Evolutionary conservation across 2,113 vertebrate species (phyloP), one percentile per base, ranked within the genome.

Genomic region (Aspiorhynchus laticeps): DNA sequence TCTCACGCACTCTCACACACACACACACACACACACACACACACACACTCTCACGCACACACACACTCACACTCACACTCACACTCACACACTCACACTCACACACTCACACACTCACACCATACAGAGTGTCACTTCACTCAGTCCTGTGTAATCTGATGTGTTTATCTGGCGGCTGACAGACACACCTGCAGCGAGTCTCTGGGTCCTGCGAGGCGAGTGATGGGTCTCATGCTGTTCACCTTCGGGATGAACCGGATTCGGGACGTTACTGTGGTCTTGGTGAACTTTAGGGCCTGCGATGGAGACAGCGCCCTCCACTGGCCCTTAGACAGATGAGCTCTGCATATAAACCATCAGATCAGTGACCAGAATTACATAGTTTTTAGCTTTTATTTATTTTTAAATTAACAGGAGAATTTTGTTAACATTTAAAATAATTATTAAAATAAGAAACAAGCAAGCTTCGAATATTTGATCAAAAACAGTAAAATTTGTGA

Each of bases 221-320:
- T 96, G 77, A 99, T 96, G 0, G 98, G 96, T 43, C 98, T 95
- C 85, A 99, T 94, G 7, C 97, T 95, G 0, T 93, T 92, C 0
- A 24, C 63, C 93, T 99, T 99, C 31, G 98, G 98, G 89, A 99
- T 95, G 90, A 98, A 99, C 12, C 98, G 96, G 24, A 99, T 95
- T 26, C 90, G 95, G 33, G 96, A 96, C 0, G 87, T 88, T 48
- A 95, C 31, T 0, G 92, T 91, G 81, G 88, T 3, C 0, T 78
- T 88, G 6, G 94, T 93, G 41, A 96, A 85, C 38, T 85, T 83
- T 10, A 90, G 85, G 28, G 96, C 85, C 71, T 97, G 94, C 0
- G 93, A 89, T 1, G 90, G 88, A 0, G 93, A 95, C 77, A 99
- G 77, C 61, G 94, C 93, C 36, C 90, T 93, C 81, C 98, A 94